Evolutionary conservation across 2,888 invertebrate genomes (phyloP).

Genomic region (Slavum lentiscoides): DNA sequence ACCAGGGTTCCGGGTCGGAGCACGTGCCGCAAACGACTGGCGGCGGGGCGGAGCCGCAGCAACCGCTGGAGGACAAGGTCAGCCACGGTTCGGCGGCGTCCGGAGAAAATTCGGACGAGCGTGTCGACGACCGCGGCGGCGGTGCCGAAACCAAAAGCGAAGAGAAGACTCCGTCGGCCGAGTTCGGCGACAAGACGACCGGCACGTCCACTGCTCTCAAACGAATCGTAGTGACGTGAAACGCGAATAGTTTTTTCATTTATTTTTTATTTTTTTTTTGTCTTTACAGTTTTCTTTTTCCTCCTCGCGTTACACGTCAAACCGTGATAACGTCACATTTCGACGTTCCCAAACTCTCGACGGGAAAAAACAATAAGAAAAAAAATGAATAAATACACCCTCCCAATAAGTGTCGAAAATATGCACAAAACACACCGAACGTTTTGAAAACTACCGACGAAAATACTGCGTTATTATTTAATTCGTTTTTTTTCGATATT

Average conservation of each 20-base stretch:
- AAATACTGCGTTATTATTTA: background rate
- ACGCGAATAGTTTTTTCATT: background rate
- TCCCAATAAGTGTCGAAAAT: no score
- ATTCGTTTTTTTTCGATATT: no score
- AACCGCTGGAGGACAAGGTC: constrained; percentile 43
- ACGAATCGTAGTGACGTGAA: constrained; percentile 43
- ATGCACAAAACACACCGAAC: background rate
- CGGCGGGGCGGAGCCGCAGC: background rate
- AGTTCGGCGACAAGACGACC: constrained; percentile 46
- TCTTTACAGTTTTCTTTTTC: background rate
- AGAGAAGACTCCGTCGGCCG: background rate
- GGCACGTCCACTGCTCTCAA: constrained; percentile 5
- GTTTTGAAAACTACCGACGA: background rate
- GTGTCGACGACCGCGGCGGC: background rate
- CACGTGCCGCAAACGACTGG: constrained; percentile 24
- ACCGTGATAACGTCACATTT: no score
- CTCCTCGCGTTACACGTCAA: background rate
- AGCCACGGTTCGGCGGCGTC: constrained; percentile 14
- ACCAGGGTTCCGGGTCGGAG: constrained; percentile 31
- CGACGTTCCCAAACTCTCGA: background rate
- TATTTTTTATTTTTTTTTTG: background rate
- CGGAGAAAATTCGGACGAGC: constrained; percentile 34
- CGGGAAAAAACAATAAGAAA: background rate
- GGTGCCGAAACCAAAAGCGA: constrained; percentile 25
- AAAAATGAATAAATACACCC: background rate